These are phyloP conservation scores for Muscina levida DNA, from an alignment of 2,888 invertebrate genomes.

Conservation along the genomic window DNA sequence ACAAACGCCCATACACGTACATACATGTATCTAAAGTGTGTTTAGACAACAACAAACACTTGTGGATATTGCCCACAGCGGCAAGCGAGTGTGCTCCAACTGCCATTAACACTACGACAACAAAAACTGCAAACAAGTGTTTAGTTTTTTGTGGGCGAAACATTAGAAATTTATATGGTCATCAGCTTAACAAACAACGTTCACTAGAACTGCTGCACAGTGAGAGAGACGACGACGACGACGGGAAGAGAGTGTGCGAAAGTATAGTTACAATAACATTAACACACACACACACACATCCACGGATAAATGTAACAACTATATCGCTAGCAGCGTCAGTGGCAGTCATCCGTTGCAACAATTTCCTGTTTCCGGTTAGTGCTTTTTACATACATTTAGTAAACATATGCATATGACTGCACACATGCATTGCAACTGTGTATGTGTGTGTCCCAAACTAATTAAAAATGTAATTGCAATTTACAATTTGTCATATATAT, in stretches of 20 bases:
- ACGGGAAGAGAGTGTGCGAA: too few relatives aligned
- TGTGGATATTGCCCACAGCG: constrained; percentile 48
- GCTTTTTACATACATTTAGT: constrained; percentile 11
- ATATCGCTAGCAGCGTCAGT: background rate
- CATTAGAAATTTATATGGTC: constrained; percentile 5
- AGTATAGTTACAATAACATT: background rate
- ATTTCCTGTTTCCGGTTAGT: constrained; percentile 56
- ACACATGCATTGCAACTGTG: background rate
- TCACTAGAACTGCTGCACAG: constrained; percentile 9
- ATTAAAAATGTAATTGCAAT: constrained; percentile 22
- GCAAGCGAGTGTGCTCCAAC: too few relatives aligned
- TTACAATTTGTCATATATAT: background rate
- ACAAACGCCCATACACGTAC: background rate
- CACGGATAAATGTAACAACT: background rate
- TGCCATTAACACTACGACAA: constrained; percentile 2
- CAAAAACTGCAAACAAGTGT: constrained; percentile 47
- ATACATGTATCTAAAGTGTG: background rate
- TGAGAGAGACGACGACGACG: too few relatives aligned
- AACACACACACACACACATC: too few relatives aligned
- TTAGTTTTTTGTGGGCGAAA: background rate
- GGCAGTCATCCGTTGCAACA: constrained; percentile 19
- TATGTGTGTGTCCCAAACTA: constrained; percentile 1
- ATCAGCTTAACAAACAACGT: background rate
- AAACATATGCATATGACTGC: background rate
- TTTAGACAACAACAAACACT: constrained; percentile 51